Evolutionary conservation across 2,113 vertebrate genomes (phyloP).

Genomic region (Apteryx owenii): DNA sequence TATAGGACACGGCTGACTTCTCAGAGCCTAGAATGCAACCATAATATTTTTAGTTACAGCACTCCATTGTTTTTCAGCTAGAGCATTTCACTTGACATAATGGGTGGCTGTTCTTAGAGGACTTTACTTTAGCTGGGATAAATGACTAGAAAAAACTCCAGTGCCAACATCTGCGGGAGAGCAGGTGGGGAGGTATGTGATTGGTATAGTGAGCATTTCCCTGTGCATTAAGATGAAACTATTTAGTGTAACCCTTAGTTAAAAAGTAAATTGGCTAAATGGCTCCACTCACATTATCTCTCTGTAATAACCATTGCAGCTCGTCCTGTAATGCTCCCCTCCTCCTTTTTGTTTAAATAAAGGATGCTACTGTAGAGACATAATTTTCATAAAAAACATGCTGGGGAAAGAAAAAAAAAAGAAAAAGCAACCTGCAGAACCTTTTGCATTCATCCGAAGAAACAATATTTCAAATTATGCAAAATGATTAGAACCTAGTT

Average conservation of each 20-base stretch:
- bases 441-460: neutral
- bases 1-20: neutral
- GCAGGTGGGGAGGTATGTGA: neutral
- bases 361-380: neutral
- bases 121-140: neutral
- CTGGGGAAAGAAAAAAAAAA: neutral
- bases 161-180: neutral
- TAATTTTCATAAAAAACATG: constrained; percentile 33
- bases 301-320: neutral
- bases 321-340: neutral
- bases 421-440: neutral
- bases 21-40: neutral
- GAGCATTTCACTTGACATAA: fast-evolving
- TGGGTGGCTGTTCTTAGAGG: neutral
- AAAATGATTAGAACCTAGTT: constrained; percentile 30
- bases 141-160: neutral
- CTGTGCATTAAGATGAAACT: neutral
- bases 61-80: neutral
- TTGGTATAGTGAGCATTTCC: neutral
- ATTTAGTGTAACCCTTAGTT: neutral
- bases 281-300: neutral
- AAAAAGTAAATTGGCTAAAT: constrained; percentile 35
- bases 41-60: fast-evolving
- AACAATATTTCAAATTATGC: constrained; percentile 43
- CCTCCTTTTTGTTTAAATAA: neutral